phyloP scores from a whole-genome alignment of 2,113 vertebrate species.

The Paratilapia polleni region DNA sequence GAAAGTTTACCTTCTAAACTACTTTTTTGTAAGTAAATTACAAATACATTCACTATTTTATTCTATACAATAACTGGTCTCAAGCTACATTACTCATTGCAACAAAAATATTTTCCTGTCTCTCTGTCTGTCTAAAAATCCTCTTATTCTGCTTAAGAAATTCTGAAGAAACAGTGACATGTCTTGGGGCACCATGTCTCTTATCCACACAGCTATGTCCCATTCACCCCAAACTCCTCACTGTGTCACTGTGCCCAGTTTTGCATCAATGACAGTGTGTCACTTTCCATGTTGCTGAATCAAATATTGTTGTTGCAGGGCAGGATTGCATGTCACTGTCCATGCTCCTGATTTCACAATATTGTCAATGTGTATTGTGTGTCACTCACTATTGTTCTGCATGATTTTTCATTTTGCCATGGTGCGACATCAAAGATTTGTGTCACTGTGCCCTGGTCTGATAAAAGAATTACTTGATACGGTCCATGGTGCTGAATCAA shows the following conservation, averaged over 20 bases:
- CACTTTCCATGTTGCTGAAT: neutral
- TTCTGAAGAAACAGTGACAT: neutral
- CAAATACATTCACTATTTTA: too few species aligned
- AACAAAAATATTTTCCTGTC: neutral
- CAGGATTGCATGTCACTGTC: neutral
- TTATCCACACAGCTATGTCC: neutral
- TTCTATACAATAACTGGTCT: neutral
- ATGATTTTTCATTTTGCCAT: neutral
- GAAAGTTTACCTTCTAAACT: neutral
- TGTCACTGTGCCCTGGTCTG: neutral
- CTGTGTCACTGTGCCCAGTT: neutral
- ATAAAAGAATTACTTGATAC: neutral
- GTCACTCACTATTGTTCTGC: neutral
- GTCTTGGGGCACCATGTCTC: neutral
- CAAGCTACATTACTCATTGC: neutral
- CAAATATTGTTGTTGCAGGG: neutral
- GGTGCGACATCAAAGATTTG: neutral
- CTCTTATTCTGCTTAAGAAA: neutral
- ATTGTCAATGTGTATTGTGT: neutral
- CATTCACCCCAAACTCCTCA: neutral
- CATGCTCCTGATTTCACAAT: neutral
- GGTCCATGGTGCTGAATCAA: neutral
- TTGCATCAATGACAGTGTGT: neutral
- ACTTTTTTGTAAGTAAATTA: too few species aligned
- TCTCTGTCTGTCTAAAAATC: neutral